phyloP scores from a whole-genome alignment of 30 jellyfish, hydroid and myxozoan species.

The Aurelia sp. region DNA sequence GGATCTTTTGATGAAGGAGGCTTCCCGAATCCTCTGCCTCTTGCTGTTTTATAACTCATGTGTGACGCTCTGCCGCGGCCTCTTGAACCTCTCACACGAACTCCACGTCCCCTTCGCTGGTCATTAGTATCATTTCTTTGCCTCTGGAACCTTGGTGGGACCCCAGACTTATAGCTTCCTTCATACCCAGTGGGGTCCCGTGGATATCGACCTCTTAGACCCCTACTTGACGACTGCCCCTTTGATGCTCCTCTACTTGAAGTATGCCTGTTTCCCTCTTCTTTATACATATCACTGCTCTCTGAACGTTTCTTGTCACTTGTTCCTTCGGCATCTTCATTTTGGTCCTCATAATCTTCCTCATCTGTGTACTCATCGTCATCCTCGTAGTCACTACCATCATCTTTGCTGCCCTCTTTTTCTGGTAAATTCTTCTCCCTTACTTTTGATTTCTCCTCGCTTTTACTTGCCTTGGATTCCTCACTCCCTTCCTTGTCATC shows the following conservation, averaged over 20 bases:
- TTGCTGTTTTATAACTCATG: conserved; percentile 14
- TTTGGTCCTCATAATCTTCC: conserved; percentile 16
- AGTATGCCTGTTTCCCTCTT: neutral
- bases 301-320: neutral
- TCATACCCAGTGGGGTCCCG: conserved; percentile 52
- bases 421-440: neutral
- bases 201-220: conserved; percentile 22
- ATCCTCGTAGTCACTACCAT: conserved; percentile 17
- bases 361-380: conserved; percentile 1
- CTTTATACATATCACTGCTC: neutral
- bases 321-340: neutral
- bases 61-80: conserved; percentile 55
- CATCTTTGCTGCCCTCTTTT: conserved; percentile 10
- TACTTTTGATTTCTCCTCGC: conserved; percentile 14
- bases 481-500: neutral
- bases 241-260: conserved; percentile 30
- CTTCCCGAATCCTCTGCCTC: conserved; percentile 63
- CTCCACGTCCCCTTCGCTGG: conserved; percentile 53
- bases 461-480: conserved; percentile 8
- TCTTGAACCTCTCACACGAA: conserved; percentile 42
- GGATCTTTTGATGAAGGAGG: conserved; percentile 32
- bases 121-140: conserved; percentile 1
- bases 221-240: conserved; percentile 34
- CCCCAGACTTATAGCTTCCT: conserved; percentile 20
- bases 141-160: conserved; percentile 64